phyloP scores from a whole-genome alignment of 37 sponge, comb jelly and placozoan genomes.

The Theonella swinhoei region DNA sequence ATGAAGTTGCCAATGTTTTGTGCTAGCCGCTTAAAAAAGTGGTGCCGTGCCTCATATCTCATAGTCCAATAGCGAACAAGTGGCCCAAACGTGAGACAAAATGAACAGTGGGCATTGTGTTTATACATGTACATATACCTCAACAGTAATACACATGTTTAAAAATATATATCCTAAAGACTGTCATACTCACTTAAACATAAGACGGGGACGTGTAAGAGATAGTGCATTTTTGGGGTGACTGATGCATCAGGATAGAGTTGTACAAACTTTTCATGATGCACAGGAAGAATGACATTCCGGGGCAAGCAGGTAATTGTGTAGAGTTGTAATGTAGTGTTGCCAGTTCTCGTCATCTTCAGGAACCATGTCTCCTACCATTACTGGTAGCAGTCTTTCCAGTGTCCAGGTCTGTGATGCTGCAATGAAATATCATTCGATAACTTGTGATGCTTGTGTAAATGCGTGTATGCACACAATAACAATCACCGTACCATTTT shows the following conservation, averaged over 20 bases:
- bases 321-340: not conserved
- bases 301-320: not conserved
- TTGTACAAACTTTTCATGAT: not conserved
- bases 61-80: not conserved
- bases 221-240: not conserved
- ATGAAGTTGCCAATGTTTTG: not conserved
- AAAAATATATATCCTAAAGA: not conserved
- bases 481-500: not conserved
- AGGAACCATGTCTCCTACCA: slow-evolving; percentile 2
- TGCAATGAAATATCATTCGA: not conserved
- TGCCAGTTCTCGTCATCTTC: slow-evolving; percentile 18
- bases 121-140: not conserved
- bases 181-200: not conserved
- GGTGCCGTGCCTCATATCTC: slow-evolving; percentile 9
- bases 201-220: not conserved
- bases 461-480: not conserved
- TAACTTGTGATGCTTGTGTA: not conserved
- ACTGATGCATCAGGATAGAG: not conserved
- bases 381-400: slow-evolving; percentile 8
- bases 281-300: not conserved
- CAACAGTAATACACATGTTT: not conserved
- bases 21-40: not conserved
- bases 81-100: not conserved
- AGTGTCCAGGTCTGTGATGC: slow-evolving; percentile 18
- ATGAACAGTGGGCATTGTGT: no score